Evolutionary conservation across 2,797 vertebrate genomes (phyloP).

Genomic region (Siniperca scherzeri): DNA sequence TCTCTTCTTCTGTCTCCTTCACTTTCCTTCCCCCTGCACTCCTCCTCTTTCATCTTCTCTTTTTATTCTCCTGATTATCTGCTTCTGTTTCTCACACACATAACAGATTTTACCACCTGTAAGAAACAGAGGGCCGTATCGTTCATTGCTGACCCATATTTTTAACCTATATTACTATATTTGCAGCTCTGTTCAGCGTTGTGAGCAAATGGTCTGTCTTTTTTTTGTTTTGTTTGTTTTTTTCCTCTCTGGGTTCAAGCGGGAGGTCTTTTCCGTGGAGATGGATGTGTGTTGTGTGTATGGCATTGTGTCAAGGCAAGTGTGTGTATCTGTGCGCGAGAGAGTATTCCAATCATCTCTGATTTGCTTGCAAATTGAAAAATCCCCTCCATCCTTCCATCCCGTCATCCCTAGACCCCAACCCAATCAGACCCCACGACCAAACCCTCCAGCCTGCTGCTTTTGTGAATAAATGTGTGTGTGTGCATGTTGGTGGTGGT

Average conservation of each 20-base stretch:
- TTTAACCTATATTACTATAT: conserved; percentile 30
- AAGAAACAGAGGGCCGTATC: conserved; percentile 10
- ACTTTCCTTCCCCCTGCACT: conserved; percentile 13
- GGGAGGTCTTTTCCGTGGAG: conserved; percentile 36
- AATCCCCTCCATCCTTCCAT: conserved; percentile 69
- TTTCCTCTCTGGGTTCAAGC: conserved; percentile 2
- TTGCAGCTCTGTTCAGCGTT: conserved; percentile 9
- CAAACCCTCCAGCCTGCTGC: conserved; percentile 64
- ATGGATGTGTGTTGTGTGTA: conserved; percentile 32
- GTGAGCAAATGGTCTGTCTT: conserved; percentile 18
- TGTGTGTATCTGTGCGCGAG: conserved; percentile 16
- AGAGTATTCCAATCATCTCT: conserved; percentile 73
- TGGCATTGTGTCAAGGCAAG: background rate
- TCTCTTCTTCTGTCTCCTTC: conserved; percentile 40
- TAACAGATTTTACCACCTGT: conserved; percentile 32
- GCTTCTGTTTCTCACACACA: background rate
- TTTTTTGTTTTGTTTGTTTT: conserved; percentile 5
- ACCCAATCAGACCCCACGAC: conserved; percentile 72
- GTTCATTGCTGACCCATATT: conserved; percentile 24
- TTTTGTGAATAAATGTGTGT: conserved; percentile 53
- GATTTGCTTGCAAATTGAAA: conserved; percentile 82
- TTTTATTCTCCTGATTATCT: conserved; percentile 5
- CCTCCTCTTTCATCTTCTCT: background rate
- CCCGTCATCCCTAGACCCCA: conserved; percentile 67
- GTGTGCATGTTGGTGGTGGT: conserved; percentile 43